Conservation (phyloP, 1,140 invertebrate genomes). For the Stegodyphus mimosarum region DNA sequence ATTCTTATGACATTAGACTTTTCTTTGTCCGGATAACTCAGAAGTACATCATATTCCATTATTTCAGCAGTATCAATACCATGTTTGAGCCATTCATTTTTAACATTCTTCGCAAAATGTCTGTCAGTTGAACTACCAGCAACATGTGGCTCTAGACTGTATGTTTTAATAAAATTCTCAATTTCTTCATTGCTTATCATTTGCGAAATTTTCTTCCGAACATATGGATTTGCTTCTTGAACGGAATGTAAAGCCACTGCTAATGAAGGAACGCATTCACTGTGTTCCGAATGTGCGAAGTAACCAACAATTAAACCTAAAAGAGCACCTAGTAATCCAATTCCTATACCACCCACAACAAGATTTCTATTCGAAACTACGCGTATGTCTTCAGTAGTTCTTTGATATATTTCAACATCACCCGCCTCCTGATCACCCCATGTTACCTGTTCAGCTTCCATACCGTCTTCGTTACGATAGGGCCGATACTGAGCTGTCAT, state of each 20-base stretch:
- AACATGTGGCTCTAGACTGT: slow-evolving; percentile 60
- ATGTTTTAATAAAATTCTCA: slow-evolving; percentile 61
- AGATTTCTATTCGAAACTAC: slow-evolving; percentile 56
- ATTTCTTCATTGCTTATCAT: slow-evolving; percentile 60
- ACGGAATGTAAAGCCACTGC: slow-evolving; percentile 62
- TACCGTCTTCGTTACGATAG: slow-evolving; percentile 64
- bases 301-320: slow-evolving; percentile 64
- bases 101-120: slow-evolving; percentile 61
- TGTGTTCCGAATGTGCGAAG: slow-evolving; percentile 63
- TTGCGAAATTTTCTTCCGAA: slow-evolving; percentile 62
- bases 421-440: slow-evolving; percentile 63
- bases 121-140: slow-evolving; percentile 63
- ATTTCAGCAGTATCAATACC: slow-evolving; percentile 62
- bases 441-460: slow-evolving; percentile 59
- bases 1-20: slow-evolving; percentile 62
- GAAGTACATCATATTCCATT: slow-evolving; percentile 63
- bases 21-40: slow-evolving; percentile 62
- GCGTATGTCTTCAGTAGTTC: slow-evolving; percentile 64
- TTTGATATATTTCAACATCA: slow-evolving; percentile 64
- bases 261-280: slow-evolving; percentile 58
- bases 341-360: slow-evolving; percentile 56
- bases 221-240: slow-evolving; percentile 62
- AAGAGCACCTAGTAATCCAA: slow-evolving; percentile 54
- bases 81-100: slow-evolving; percentile 61
- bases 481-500: slow-evolving; percentile 65